Percentiles rank a stretch among this genome's conserved stretches.
Conservation (phyloP, 2,113 vertebrate species). For the Athene noctua region DNA sequence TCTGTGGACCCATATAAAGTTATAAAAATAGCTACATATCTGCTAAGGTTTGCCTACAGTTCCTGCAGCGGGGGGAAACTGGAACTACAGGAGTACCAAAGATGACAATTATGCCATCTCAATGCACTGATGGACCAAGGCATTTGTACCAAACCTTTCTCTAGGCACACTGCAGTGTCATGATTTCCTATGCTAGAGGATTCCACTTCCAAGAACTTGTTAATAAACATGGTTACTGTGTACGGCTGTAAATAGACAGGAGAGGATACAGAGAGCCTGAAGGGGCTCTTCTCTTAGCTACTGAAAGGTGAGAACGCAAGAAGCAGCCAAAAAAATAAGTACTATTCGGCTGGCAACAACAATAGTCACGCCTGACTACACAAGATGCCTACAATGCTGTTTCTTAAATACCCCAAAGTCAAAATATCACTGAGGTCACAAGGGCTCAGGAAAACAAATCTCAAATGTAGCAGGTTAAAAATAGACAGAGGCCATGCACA, state of each 20-base stretch:
- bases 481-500: not conserved
- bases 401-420: not conserved
- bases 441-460: not conserved
- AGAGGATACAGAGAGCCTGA: not conserved
- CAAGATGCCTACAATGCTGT: not conserved
- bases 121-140: rapidly evolving
- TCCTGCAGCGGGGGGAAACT: not conserved
- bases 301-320: conserved; percentile 33
- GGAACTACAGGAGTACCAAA: not conserved
- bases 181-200: not conserved
- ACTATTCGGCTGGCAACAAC: conserved; percentile 50
- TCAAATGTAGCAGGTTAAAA: not conserved
- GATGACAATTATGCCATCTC: not conserved
- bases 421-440: not conserved
- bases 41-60: not conserved
- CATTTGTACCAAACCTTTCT: not conserved
- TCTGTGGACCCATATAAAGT: not conserved
- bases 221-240: not conserved
- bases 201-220: not conserved
- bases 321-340: not conserved
- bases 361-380: conserved; percentile 19
- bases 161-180: rapidly evolving
- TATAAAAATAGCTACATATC: not conserved
- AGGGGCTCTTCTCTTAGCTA: not conserved
- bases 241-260: not conserved